Evolutionary conservation across 2,113 vertebrate species (phyloP).

Genomic region (Antechinus flavipes): DNA sequence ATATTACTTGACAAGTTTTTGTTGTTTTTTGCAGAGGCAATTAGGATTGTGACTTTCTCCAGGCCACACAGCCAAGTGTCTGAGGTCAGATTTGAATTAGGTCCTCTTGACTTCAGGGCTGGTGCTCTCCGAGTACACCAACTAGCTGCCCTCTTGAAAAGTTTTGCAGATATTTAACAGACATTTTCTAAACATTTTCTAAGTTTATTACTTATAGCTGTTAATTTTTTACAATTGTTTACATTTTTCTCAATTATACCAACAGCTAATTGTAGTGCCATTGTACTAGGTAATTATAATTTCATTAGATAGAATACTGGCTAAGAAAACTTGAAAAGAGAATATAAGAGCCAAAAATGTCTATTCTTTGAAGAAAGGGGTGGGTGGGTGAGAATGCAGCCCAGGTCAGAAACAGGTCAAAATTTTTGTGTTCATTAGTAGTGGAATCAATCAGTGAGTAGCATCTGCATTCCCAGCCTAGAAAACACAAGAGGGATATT

Average conservation of each 20-base stretch:
- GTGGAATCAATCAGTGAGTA: neutral
- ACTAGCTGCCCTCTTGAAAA: constrained; percentile 4
- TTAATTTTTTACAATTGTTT: neutral
- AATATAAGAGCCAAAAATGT: constrained; percentile 83
- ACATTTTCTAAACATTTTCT: constrained; percentile 20
- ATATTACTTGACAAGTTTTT: constrained; percentile 59
- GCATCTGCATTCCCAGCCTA: neutral
- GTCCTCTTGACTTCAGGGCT: no score
- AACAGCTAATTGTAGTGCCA: constrained; percentile 14
- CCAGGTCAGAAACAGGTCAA: neutral
- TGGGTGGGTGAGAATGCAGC: neutral
- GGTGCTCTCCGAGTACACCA: no score
- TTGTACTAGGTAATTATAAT: neutral
- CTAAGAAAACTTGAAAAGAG: constrained; percentile 73
- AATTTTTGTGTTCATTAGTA: neutral
- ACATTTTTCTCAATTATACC: constrained; percentile 23
- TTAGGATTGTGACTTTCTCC: no score
- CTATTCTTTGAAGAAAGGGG: neutral
- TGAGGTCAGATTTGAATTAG: no score
- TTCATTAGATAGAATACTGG: constrained; percentile 31
- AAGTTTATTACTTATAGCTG: constrained; percentile 17
- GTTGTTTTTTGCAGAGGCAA: no score
- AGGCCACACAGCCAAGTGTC: no score
- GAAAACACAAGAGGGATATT: neutral
- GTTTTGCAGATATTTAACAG: constrained; percentile 71